Evolutionary conservation across 1,140 invertebrate species (phyloP).

Genomic region (Monochamus saltuarius): DNA sequence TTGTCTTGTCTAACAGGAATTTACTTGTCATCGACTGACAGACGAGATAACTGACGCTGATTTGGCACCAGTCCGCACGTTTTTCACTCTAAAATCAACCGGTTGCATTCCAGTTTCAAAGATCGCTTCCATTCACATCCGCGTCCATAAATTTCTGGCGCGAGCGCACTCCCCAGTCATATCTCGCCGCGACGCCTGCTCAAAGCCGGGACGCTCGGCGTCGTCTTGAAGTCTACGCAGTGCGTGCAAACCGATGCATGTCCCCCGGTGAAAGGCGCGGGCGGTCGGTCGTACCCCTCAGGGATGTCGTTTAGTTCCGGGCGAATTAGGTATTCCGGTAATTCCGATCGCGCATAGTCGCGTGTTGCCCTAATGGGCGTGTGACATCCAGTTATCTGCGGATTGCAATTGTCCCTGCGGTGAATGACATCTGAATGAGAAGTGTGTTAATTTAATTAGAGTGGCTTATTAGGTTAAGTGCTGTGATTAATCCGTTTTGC

Average conservation of each 20-base stretch:
- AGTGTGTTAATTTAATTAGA: conserved; percentile 6
- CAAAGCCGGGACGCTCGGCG: conserved; percentile 19
- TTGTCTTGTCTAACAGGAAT: no score
- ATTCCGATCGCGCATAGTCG: neutral
- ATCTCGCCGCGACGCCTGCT: conserved; percentile 20
- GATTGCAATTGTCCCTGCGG: neutral
- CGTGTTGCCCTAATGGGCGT: conserved; percentile 11
- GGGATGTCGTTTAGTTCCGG: neutral
- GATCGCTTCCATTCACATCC: no score
- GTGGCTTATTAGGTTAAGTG: conserved; percentile 8
- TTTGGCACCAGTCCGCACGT: no score
- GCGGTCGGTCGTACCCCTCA: neutral
- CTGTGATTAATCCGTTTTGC: neutral
- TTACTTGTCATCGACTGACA: no score
- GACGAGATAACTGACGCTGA: no score
- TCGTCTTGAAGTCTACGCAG: conserved; percentile 23
- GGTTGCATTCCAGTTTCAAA: no score
- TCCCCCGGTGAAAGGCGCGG: neutral
- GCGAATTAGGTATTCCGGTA: neutral
- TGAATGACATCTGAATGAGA: conserved; percentile 7
- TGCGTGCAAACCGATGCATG: conserved; percentile 11
- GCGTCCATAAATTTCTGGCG: neutral
- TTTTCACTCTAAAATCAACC: no score
- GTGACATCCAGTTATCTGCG: conserved; percentile 17
- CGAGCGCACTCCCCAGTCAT: conserved; percentile 12